These are phyloP conservation scores for Regulus satrapa DNA, from an alignment of 2,113 vertebrate genomes.

Conservation along the genomic window DNA sequence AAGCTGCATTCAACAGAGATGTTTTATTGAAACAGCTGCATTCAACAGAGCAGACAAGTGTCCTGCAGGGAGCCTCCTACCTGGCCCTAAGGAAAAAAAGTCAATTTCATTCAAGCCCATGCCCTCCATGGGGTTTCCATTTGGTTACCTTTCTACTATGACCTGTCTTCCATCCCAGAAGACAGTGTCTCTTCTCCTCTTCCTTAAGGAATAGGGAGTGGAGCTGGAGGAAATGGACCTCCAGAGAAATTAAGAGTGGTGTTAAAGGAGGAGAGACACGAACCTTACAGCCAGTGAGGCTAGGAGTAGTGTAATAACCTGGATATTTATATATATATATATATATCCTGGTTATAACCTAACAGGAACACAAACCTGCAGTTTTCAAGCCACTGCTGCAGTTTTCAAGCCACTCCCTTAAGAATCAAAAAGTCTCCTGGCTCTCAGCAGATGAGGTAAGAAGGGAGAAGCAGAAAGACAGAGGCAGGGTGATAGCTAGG, in stretches of 20 bases:
- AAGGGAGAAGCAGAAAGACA: background rate
- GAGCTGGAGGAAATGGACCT: background rate
- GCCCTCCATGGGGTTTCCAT: background rate
- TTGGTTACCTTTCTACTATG: background rate
- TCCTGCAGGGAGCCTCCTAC: background rate
- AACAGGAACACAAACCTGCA: background rate
- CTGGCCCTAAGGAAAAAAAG: background rate
- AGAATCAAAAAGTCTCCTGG: background rate
- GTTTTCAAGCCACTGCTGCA: background rate
- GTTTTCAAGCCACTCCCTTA: background rate
- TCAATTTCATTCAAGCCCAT: background rate
- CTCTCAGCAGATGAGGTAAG: background rate
- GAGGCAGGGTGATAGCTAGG: background rate
- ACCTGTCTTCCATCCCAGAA: background rate
- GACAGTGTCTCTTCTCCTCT: background rate
- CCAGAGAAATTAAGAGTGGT: fast-evolving
- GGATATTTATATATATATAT: too few species aligned
- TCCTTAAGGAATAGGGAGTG: background rate
- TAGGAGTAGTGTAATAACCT: background rate
- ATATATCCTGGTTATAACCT: too few species aligned
- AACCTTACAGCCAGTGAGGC: background rate
- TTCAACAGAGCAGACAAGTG: background rate
- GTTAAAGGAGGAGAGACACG: background rate
- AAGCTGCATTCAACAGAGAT: background rate
- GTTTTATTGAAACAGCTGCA: too few species aligned